phyloP scores from a whole-genome alignment of 2,888 invertebrate genomes.

The Operophtera brumata region DNA sequence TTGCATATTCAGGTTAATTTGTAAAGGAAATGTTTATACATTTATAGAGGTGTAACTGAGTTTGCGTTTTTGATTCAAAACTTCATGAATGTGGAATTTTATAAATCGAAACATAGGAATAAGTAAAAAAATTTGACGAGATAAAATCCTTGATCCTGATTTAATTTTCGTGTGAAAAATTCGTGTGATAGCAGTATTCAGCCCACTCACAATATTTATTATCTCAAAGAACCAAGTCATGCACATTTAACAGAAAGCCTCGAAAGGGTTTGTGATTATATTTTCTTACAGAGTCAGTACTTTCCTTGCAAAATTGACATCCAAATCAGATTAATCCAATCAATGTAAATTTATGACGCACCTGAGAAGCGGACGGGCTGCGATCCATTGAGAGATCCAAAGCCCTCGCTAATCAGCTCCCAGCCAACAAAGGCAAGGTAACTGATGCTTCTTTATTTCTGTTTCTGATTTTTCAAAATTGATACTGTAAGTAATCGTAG shows the following conservation, averaged over 20 bases:
- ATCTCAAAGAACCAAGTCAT: too few species aligned
- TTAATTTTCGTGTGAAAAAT: neutral
- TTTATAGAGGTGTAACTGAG: slow-evolving; percentile 22
- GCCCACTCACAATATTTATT: too few species aligned
- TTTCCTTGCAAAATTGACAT: slow-evolving; percentile 77
- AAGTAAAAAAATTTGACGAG: neutral
- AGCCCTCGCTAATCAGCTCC: slow-evolving; percentile 67
- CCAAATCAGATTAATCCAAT: slow-evolving; percentile 82
- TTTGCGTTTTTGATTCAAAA: slow-evolving; percentile 5
- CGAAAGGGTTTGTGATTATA: slow-evolving; percentile 57
- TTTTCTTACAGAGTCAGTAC: slow-evolving; percentile 71
- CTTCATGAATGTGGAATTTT: neutral
- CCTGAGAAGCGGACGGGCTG: slow-evolving; percentile 61
- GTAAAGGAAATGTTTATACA: slow-evolving; percentile 33
- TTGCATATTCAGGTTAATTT: slow-evolving; percentile 34
- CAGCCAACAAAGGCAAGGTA: slow-evolving; percentile 48
- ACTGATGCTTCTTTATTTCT: slow-evolving; percentile 45
- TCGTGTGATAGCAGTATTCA: too few species aligned
- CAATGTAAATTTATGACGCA: slow-evolving; percentile 81
- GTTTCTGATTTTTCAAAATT: slow-evolving; percentile 20
- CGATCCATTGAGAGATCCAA: slow-evolving; percentile 70
- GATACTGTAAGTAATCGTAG: slow-evolving; percentile 12
- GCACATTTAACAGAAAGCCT: slow-evolving; percentile 1
- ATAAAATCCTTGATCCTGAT: neutral
- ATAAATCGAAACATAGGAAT: neutral